These are phyloP conservation scores for Drosophila watanabei DNA, from an alignment of 1,140 invertebrate species.

Conservation along the genomic window DNA sequence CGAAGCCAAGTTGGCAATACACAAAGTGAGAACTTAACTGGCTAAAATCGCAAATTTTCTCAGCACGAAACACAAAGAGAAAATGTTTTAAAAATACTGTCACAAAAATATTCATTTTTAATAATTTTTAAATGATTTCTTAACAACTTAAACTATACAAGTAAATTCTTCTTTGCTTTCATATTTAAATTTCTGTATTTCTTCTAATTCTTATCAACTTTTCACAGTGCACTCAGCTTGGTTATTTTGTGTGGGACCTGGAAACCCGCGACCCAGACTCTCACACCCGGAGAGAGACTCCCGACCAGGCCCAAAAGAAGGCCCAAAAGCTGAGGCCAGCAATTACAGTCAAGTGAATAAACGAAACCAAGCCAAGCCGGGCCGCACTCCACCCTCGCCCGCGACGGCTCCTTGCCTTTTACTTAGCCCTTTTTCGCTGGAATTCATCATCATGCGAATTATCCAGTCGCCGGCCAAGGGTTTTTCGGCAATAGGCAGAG, in stretches of 20 bases:
- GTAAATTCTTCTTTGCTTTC: background rate
- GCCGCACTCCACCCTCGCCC: constrained; percentile 10
- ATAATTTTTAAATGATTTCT: background rate
- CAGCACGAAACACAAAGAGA: constrained; percentile 3
- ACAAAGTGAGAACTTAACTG: constrained; percentile 83
- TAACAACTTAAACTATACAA: background rate
- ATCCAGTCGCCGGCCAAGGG: constrained; percentile 56
- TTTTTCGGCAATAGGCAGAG: constrained; percentile 64
- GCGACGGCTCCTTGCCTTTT: constrained; percentile 53
- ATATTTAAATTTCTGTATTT: background rate
- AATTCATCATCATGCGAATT: constrained; percentile 84
- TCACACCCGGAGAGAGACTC: constrained; percentile 19
- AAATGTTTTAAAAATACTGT: background rate
- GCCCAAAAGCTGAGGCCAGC: constrained; percentile 49
- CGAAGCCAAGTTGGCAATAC: constrained; percentile 67
- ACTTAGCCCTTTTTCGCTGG: constrained; percentile 78
- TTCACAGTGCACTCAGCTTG: constrained; percentile 1
- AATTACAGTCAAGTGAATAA: constrained; percentile 78
- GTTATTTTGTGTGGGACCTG: constrained; percentile 69
- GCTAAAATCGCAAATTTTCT: constrained; percentile 50
- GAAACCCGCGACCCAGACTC: constrained; percentile 51
- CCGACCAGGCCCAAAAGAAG: constrained; percentile 22
- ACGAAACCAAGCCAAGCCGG: constrained; percentile 54
- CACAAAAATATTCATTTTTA: too few species aligned
- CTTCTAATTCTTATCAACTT: background rate